phyloP scores from a whole-genome alignment of 2,888 invertebrate species.

The Cataglyphis livida region DNA sequence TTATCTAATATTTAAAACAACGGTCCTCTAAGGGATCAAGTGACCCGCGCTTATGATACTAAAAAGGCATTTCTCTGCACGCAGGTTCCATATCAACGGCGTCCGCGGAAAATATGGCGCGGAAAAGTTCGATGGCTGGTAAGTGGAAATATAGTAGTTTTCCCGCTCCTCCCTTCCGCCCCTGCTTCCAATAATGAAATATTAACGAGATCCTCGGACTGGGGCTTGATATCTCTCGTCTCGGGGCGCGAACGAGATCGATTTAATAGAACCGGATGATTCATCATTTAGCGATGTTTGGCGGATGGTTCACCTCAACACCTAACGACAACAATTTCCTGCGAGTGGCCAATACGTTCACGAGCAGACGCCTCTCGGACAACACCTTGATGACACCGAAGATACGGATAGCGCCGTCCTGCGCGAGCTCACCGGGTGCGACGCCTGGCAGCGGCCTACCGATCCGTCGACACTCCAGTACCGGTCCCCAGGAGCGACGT shows the following conservation, averaged over 20 bases:
- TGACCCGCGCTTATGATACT: not conserved
- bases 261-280: not conserved
- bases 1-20: constrained; percentile 35
- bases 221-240: not conserved
- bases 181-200: not conserved
- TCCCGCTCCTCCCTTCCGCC: no score
- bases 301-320: constrained; percentile 93
- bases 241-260: not conserved
- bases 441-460: constrained; percentile 92
- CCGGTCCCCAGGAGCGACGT: constrained; percentile 95
- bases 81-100: constrained; percentile 83
- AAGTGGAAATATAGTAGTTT: constrained; percentile 54
- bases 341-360: constrained; percentile 92
- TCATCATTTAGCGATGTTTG: constrained; percentile 87
- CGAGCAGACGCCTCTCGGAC: constrained; percentile 95
- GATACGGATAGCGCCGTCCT: constrained; percentile 95
- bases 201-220: not conserved
- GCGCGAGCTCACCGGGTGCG: constrained; percentile 92
- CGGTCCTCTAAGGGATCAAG: not conserved
- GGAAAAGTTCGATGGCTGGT: constrained; percentile 86
- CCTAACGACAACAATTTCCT: constrained; percentile 94
- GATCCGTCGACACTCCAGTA: constrained; percentile 95
- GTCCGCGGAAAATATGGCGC: constrained; percentile 87
- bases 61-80: not conserved
- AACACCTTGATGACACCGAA: constrained; percentile 97